Evolutionary conservation across 1,140 invertebrate genomes (phyloP), one percentile per base, ranked within the genome.

Genomic region (Anastrepha ludens): DNA sequence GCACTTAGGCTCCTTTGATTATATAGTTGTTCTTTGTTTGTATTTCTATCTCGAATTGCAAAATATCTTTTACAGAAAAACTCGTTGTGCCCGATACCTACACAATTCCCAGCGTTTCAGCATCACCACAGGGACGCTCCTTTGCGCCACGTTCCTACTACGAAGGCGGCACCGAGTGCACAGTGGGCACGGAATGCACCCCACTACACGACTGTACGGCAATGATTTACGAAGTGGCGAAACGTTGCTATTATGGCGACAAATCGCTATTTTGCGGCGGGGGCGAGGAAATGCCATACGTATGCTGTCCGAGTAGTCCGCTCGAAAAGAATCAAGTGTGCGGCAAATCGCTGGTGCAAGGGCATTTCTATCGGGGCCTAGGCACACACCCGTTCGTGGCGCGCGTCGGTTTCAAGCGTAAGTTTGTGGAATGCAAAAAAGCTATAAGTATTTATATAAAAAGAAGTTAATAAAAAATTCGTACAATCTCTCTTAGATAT

Each of bases 301-400:
- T 93, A 2, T 93, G 93, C 78, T 93, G 93, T 86, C 93, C 92
- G 1, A 93, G 91, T 65, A 92, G 91, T 90, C 93, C 91, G 39
- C 86, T 92, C 11, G 93, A 93, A 85, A 90, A 91, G 78, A 92
- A 92, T 81, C 92, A 93, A 81, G 91, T 93, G 8, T 96, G 96
- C 88, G 96, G 96, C 0, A 93, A 94, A 88, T 95, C 95, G 2
- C 94, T 96, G 93, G 95, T 96, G 1, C 94, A 94, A 87, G 95
- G 95, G 3, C 93, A 94, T n/a, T 94, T 94, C 86, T 96, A 96
- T 89, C 94, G 94, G 44, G 95, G 95, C n/a, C 91, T 96, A 4
- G 96, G 96, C 0, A 94, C 95, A 6, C 95, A 95, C 92, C 96
- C 96, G 0, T 96, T 95, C 94, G 94, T 95, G 0, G 96, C 94